Base-by-base conservation (phyloP, 92 coral and sea anemone genomes). In the Actinostola sp. region DNA sequence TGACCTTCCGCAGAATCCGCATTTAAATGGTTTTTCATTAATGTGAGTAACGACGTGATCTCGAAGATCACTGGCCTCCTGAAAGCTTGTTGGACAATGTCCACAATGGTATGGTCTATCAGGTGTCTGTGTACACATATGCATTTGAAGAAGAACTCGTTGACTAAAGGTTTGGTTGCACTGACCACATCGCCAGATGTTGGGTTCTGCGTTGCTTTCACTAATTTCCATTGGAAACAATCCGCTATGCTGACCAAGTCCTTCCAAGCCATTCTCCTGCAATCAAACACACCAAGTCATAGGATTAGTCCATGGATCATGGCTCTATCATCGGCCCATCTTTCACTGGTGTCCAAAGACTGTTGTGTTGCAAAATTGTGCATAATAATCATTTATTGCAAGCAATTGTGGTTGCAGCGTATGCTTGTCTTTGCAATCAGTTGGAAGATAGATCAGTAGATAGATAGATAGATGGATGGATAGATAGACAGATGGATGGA, bases 1-100 rank as follows among this genome's bases (percentile, higher is more conserved):
- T 25, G 98, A 88, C 51, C 98, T 92, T 63, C 95, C 95, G 63
- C 98, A 94, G 72, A 85, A 94, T 0, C 98, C 98, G 83, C 98
- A 94, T 64, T 94, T 94, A 66, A 94, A 94, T 71, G 98, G 98
- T 70, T 94, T 94, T 65, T 94, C 98, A 70, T 89, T 94, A 72
- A 94, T 93, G 70, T 94, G 98, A 66, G 84, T 82, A 61, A 94
- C 97, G 9, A 94, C 98, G 76, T 94, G 98, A 61, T 89, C 97
- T 36, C 98, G 81, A 43, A 94, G 83, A 13, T 94, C 98, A 44
- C 77, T 86, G 62, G 98, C 88, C 6, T 86, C 92, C 72, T 86
- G 84, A 51, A 94, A 94, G 61, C 92, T 86, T 66, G 97, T 92
- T 53, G 98, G 90, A 33, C 98, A 94, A 67, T 94, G 98, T 14